Percentiles rank a stretch among this genome's conserved stretches.
These are phyloP conservation scores for Gibbula magus DNA, from an alignment of 2,888 invertebrate species.

Conservation along the genomic window DNA sequence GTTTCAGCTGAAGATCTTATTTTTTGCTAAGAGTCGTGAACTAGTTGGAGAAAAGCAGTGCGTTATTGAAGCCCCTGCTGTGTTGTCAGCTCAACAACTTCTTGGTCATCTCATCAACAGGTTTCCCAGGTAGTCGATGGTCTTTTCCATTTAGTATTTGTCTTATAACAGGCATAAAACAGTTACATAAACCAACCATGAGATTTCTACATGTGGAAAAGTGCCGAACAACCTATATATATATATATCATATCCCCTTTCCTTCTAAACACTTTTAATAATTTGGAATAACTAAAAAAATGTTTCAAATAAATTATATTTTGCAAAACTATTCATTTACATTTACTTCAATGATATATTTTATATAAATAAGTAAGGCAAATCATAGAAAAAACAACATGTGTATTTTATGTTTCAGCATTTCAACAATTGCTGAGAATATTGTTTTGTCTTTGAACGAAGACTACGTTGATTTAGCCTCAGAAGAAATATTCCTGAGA, in stretches of 20 bases:
- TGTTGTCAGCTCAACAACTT: slow-evolving; percentile 29
- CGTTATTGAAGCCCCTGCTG: slow-evolving; percentile 27
- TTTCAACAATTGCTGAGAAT: slow-evolving; percentile 82
- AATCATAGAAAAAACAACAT: background rate
- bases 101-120: slow-evolving; percentile 34
- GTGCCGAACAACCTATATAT: background rate
- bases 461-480: slow-evolving; percentile 81
- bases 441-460: slow-evolving; percentile 90
- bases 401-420: slow-evolving; percentile 66
- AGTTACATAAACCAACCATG: background rate
- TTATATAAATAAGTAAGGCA: too few relatives aligned
- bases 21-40: slow-evolving; percentile 94
- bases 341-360: too few relatives aligned
- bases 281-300: too few relatives aligned
- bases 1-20: slow-evolving; percentile 79
- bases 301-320: too few relatives aligned
- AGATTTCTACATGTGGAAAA: background rate
- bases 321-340: background rate
- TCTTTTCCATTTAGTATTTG: background rate
- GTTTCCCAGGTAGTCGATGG: slow-evolving; percentile 41
- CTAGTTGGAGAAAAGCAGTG: slow-evolving; percentile 79
- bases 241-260: background rate
- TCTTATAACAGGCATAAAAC: background rate
- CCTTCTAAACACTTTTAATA: background rate
- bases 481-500: slow-evolving; percentile 74